These are phyloP conservation scores for Petrolisthes cinctipes DNA, from an alignment of 2,888 invertebrate genomes.

Conservation along the genomic window DNA sequence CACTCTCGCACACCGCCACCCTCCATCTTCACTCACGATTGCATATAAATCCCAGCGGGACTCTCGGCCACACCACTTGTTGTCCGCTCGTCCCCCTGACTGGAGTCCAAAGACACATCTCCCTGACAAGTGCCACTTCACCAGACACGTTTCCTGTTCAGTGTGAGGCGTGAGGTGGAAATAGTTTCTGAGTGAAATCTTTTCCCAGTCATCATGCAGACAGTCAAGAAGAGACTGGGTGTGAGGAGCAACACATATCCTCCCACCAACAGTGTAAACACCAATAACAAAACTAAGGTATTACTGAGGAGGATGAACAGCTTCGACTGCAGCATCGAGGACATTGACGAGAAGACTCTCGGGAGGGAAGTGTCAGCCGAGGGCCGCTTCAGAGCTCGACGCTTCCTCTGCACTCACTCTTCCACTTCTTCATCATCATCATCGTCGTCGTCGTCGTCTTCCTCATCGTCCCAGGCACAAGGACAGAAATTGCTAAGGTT, in stretches of 20 bases:
- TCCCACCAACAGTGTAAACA: neutral
- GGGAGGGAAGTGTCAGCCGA: slow-evolving; percentile 27
- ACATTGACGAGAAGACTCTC: slow-evolving; percentile 4
- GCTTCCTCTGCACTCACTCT: slow-evolving; percentile 18
- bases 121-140: neutral
- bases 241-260: slow-evolving; percentile 3
- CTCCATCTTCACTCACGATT: neutral
- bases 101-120: neutral
- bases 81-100: neutral
- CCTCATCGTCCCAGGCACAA: neutral
- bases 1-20: slow-evolving; percentile 18
- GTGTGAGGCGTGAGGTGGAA: neutral
- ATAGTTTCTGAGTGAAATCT: neutral
- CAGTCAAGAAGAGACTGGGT: slow-evolving; percentile 5
- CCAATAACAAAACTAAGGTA: neutral
- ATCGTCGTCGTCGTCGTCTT: slow-evolving; percentile 14
- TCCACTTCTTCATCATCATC: slow-evolving; percentile 13
- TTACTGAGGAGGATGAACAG: slow-evolving; percentile 37
- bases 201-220: neutral
- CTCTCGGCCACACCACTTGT: neutral
- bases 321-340: slow-evolving; percentile 38
- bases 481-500: slow-evolving; percentile 37
- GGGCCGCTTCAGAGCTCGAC: slow-evolving; percentile 14
- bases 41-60: neutral
- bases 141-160: neutral